phyloP scores from a whole-genome alignment of 2,113 vertebrate genomes.

The Plecotus auritus region DNA sequence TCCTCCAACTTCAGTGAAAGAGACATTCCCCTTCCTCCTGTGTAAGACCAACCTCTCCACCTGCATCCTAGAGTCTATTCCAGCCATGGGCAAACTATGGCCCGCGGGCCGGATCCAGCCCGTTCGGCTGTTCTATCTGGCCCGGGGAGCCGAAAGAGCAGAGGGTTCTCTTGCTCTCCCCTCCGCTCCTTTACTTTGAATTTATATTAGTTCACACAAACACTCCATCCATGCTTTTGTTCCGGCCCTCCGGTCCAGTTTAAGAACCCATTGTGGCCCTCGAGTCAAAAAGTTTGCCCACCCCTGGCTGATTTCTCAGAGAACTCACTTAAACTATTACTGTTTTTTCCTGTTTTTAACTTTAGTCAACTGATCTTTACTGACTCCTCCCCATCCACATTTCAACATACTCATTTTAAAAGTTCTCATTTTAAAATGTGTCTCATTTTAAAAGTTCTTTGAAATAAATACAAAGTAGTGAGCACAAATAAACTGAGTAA shows the following conservation, averaged over 20 bases:
- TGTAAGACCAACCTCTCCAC: not conserved
- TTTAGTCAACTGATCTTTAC: not conserved
- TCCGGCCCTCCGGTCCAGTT: too few species aligned
- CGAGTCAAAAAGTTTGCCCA: too few species aligned
- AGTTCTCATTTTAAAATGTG: not conserved
- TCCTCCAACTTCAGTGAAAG: not conserved
- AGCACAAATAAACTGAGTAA: conserved; percentile 24
- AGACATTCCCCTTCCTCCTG: not conserved
- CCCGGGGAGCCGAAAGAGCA: too few species aligned
- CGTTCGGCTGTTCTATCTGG: too few species aligned
- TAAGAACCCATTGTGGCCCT: too few species aligned
- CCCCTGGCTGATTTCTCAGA: conserved; percentile 40
- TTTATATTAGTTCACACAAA: too few species aligned
- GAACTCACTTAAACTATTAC: not conserved
- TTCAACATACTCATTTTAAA: conserved; percentile 22
- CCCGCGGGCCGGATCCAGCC: too few species aligned
- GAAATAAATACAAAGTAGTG: conserved; percentile 49
- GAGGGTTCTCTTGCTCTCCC: too few species aligned
- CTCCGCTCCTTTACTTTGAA: too few species aligned
- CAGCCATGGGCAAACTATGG: too few species aligned
- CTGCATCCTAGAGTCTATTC: not conserved
- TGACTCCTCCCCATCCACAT: not conserved
- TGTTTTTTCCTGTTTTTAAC: not conserved
- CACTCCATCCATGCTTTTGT: too few species aligned
- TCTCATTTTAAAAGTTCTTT: conserved; percentile 38